Evolutionary conservation across 1,140 invertebrate genomes (phyloP).

Genomic region (Cryptotermes secundus): DNA sequence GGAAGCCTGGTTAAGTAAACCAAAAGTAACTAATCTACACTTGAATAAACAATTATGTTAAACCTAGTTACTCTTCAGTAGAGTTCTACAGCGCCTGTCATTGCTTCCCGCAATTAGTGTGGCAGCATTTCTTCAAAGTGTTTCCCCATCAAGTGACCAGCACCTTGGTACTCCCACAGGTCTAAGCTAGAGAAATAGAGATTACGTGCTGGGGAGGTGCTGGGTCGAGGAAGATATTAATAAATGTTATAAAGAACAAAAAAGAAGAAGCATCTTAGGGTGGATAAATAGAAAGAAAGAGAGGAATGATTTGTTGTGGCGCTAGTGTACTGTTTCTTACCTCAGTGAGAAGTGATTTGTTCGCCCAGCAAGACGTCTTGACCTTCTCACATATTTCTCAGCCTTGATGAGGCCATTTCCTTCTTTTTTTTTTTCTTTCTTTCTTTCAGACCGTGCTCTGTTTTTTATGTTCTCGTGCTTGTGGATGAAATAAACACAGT

Average conservation of each 20-base stretch:
- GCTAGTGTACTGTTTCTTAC: neutral
- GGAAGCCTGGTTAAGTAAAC: no score
- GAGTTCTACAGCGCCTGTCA: no score
- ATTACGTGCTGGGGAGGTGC: neutral
- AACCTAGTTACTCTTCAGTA: no score
- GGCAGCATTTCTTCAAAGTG: no score
- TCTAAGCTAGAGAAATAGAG: neutral
- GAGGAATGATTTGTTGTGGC: conserved; percentile 14
- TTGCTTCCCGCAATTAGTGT: no score
- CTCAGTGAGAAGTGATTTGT: conserved; percentile 23
- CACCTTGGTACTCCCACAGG: no score
- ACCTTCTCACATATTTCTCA: conserved; percentile 29
- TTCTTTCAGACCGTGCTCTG: neutral
- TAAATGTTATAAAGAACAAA: neutral
- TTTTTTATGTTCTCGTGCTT: neutral
- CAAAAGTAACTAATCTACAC: no score
- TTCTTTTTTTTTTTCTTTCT: neutral
- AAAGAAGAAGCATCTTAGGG: neutral
- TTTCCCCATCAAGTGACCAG: no score
- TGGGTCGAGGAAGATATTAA: neutral
- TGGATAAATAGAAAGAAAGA: conserved; percentile 9
- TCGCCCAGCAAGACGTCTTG: conserved; percentile 22
- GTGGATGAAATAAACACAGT: neutral
- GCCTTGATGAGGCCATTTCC: conserved; percentile 11
- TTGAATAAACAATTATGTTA: no score